Conservation (phyloP, 2,113 vertebrate genomes). For the Nipponia nippon region DNA sequence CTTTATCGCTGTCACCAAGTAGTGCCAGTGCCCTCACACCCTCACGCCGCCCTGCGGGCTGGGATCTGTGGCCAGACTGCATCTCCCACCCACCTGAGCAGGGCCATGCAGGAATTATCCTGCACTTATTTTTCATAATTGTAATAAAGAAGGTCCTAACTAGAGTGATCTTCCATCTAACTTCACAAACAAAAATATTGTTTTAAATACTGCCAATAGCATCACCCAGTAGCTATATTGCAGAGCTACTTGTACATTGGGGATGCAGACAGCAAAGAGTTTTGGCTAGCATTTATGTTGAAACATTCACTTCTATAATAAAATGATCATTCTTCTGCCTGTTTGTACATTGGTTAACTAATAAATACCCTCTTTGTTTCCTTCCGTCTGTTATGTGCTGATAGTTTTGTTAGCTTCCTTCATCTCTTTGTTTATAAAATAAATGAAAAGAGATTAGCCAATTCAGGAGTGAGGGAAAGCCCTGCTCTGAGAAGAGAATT, state of each 20-base stretch:
- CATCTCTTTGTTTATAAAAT: background rate
- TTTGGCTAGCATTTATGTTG: background rate
- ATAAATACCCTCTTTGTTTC: background rate
- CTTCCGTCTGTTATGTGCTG: background rate
- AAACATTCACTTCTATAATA: background rate
- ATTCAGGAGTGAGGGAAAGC: background rate
- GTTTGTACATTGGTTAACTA: background rate
- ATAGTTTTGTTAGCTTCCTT: background rate
- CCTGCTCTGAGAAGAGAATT: background rate
- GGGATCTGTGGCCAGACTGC: background rate
- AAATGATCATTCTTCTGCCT: background rate
- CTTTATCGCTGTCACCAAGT: background rate
- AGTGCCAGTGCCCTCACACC: accelerated
- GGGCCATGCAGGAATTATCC: background rate
- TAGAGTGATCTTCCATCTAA: background rate
- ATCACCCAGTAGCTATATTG: background rate
- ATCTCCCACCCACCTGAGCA: background rate
- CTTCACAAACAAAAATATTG: background rate
- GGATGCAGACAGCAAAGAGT: background rate
- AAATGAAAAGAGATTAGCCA: background rate
- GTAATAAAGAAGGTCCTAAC: background rate
- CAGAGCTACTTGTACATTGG: background rate
- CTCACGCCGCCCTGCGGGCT: accelerated
- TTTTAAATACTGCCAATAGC: background rate
- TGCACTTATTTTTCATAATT: background rate